Base-by-base conservation (phyloP, 35 echinoderm and acorn worm genomes). In the Hemicentrotus pulcherrimus region DNA sequence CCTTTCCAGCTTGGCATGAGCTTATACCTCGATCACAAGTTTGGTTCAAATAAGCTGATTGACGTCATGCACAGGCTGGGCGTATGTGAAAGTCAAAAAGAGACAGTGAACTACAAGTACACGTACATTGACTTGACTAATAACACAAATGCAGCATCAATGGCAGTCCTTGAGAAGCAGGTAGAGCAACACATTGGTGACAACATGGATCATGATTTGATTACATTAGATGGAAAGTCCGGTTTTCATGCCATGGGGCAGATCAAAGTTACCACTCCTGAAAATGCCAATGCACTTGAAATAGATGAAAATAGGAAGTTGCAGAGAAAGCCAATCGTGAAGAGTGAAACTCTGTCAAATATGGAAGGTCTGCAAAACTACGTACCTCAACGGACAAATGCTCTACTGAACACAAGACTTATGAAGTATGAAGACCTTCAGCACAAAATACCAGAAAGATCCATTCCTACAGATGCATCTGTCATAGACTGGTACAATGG, bases 181-280 rank as follows among this genome's bases (percentile, higher is more conserved):
- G 48, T 52, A 52, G 48, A 52, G 48, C 48, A 52, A 12, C 48
- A 52, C 12, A 12, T 52, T 52, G 48, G 48, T 52, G 48, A 52
- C 48, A 52, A 52, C 48, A 52, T 52, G 12, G 48, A 52, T 52
- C 48, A 52, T 52, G 48, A 52, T 52, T 12, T 52, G 48, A 52
- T 52, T 52, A 52, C 48, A 52, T 52, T 52, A 52, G 48, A 52
- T 52, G 48, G 48, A 52, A 52, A 52, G 12, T 52, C 48, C 5
- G 48, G 48, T 52, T 52, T 52, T 5, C 48, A 96, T 92, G 96
- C 94, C 24, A 96, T 96, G 96, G 96, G 96, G 24, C 94, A 90
- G 86, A 96, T 96, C 61, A 96, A 96, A 94, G 86, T 96, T 61
- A 96, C 96, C 4, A 96, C 96, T 22, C 96, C 96, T 60, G 96